Evolutionary conservation across 2,797 vertebrate species (phyloP).

Genomic region (Rhinoraja longicauda): DNA sequence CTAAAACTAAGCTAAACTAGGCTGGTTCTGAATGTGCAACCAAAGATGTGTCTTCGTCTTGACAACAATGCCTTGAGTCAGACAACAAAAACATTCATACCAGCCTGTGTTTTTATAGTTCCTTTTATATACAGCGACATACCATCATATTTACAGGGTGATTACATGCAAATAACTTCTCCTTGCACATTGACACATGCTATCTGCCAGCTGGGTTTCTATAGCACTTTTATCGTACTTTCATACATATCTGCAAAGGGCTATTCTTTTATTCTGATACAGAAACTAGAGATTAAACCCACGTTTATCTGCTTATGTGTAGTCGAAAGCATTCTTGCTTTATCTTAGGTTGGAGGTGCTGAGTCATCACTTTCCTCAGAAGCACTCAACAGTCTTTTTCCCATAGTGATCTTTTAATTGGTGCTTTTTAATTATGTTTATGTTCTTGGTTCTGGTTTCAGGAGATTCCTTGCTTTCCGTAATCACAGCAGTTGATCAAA

Average conservation of each 20-base stretch:
- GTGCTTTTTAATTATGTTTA: background rate
- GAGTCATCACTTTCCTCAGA: background rate
- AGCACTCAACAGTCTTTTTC: background rate
- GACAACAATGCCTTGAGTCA: background rate
- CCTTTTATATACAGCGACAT: background rate
- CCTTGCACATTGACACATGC: background rate
- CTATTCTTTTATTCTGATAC: background rate
- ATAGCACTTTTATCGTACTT: background rate
- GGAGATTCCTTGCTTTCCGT: background rate
- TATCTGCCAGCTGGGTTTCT: background rate
- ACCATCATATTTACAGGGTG: background rate
- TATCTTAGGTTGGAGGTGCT: background rate
- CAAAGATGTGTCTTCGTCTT: background rate
- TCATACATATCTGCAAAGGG: background rate
- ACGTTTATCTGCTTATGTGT: background rate
- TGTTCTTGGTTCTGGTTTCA: background rate
- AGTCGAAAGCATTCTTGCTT: background rate
- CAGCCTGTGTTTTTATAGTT: background rate
- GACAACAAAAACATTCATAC: background rate
- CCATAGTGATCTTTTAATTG: background rate
- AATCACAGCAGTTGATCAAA: background rate
- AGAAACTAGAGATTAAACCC: background rate
- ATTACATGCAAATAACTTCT: background rate
- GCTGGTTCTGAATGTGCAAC: background rate
- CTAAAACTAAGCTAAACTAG: too few species aligned